Conservation (phyloP, 1,140 invertebrate species). For the Trigoniulus corallinus region DNA sequence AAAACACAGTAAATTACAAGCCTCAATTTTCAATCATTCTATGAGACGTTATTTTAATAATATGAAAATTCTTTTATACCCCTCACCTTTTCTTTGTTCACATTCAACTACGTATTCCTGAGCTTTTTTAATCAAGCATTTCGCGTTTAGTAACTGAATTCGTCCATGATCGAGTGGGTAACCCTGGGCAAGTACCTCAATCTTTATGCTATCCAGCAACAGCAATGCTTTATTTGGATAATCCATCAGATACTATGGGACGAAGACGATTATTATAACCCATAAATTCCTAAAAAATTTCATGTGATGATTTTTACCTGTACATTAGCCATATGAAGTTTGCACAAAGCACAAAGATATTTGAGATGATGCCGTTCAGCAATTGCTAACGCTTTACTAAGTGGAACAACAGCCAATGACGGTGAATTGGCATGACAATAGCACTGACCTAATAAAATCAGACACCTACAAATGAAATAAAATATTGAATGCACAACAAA, state of each 20-base stretch:
- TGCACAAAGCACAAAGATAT: conserved; percentile 51
- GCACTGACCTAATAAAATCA: conserved; percentile 53
- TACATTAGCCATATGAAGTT: conserved; percentile 55
- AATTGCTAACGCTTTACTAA: conserved; percentile 51
- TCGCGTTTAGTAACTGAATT: conserved; percentile 31
- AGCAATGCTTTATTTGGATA: conserved; percentile 52
- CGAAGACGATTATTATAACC: conserved; percentile 1
- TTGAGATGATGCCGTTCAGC: conserved; percentile 53
- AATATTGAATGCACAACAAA: conserved; percentile 34
- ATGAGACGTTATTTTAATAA: not conserved
- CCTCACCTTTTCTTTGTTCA: conserved; percentile 27
- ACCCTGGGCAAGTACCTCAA: conserved; percentile 56
- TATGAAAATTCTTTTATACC: conserved; percentile 18
- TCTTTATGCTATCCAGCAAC: conserved; percentile 47
- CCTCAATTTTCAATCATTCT: not conserved
- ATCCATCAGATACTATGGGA: conserved; percentile 45
- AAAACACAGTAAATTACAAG: not conserved
- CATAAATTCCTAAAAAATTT: not conserved
- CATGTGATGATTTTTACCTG: conserved; percentile 28
- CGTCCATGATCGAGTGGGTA: conserved; percentile 59
- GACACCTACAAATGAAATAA: conserved; percentile 41
- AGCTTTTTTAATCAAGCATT: conserved; percentile 14
- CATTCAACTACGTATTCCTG: not conserved
- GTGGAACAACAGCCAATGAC: conserved; percentile 34
- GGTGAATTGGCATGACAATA: conserved; percentile 36